phyloP scores from a whole-genome alignment of 2,113 vertebrate species.

The Glaucomys volans region DNA sequence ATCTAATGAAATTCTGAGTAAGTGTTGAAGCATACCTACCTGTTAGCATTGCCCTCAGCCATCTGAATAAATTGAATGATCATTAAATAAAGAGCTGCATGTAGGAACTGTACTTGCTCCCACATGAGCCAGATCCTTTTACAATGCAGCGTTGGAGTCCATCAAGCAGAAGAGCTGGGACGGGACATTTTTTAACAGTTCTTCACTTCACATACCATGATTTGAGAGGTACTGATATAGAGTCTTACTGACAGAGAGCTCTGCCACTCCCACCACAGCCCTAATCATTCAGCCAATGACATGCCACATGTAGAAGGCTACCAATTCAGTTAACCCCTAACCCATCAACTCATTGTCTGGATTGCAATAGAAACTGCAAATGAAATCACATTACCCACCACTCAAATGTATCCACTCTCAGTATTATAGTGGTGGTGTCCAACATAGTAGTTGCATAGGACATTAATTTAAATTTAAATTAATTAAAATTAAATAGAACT shows the following conservation, averaged over 20 bases:
- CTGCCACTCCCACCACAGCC: rapidly evolving
- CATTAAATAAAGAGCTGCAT: neutral
- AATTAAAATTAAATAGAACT: neutral
- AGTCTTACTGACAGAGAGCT: neutral
- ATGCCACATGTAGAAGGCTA: neutral
- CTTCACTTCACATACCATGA: rapidly evolving
- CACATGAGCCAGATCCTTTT: neutral
- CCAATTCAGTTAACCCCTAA: neutral
- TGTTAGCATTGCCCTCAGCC: too few species aligned
- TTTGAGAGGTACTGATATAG: neutral
- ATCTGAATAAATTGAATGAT: neutral
- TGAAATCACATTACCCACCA: rapidly evolving
- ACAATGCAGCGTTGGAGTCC: rapidly evolving
- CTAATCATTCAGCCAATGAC: neutral
- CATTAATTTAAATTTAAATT: neutral
- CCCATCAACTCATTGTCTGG: neutral
- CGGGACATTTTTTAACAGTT: neutral
- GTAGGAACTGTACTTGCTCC: neutral
- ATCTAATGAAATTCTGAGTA: conserved; percentile 10
- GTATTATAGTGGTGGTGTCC: neutral
- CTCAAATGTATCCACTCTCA: neutral
- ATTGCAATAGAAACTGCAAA: neutral
- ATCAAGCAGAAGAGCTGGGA: neutral
- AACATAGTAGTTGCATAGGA: neutral
- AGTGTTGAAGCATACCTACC: neutral